Evolutionary conservation across 2,113 vertebrate genomes (phyloP).

Genomic region (Ranitomeya variabilis): DNA sequence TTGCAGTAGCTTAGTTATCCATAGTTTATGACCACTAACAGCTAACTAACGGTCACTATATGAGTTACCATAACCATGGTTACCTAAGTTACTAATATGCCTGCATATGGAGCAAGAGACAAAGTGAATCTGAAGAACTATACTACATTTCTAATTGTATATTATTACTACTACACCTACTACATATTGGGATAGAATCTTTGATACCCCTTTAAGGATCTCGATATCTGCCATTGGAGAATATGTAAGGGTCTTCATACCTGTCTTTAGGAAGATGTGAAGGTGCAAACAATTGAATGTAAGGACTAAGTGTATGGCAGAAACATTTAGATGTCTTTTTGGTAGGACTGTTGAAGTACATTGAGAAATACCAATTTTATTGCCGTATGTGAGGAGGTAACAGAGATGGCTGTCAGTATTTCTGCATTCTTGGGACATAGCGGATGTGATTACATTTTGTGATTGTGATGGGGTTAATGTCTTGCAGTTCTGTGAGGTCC

Average conservation of each 20-base stretch:
- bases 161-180: too few species aligned
- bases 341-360: not conserved
- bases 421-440: not conserved
- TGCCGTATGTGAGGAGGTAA: slow-evolving; percentile 6
- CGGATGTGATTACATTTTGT: slow-evolving; percentile 41
- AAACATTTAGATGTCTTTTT: not conserved
- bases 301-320: not conserved
- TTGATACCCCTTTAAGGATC: too few species aligned
- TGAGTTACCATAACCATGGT: too few species aligned
- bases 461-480: slow-evolving; percentile 54
- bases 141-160: too few species aligned
- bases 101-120: too few species aligned
- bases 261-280: slow-evolving; percentile 15
- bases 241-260: not conserved
- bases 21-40: too few species aligned
- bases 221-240: not conserved
- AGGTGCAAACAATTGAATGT: not conserved
- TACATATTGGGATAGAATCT: too few species aligned
- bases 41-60: too few species aligned
- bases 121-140: too few species aligned
- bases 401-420: slow-evolving; percentile 2
- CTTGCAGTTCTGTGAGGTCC: slow-evolving; percentile 52
- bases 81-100: too few species aligned
- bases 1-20: too few species aligned
- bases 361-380: not conserved